phyloP scores from a whole-genome alignment of 2,113 vertebrate genomes.

The Gyps fulvus region DNA sequence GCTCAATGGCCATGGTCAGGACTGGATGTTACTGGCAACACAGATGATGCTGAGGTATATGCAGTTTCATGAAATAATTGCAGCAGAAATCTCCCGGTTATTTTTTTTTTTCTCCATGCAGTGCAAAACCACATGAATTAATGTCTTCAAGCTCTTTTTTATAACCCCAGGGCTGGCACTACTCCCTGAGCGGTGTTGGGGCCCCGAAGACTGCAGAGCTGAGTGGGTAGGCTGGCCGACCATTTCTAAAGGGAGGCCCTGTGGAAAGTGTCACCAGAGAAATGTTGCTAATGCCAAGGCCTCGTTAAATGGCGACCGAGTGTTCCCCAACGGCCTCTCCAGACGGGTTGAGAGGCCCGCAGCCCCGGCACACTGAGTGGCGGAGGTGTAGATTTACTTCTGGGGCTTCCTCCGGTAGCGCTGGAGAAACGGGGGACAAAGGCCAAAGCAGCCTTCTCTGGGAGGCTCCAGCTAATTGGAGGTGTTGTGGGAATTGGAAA shows the following conservation, averaged over 20 bases:
- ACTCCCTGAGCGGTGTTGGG: accelerated
- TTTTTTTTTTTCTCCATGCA: neutral
- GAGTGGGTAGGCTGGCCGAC: accelerated
- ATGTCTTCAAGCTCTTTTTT: neutral
- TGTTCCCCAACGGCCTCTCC: neutral
- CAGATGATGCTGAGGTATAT: accelerated
- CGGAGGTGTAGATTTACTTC: accelerated
- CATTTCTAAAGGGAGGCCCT: neutral
- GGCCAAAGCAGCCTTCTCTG: neutral
- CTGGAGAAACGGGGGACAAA: neutral
- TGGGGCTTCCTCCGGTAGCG: neutral
- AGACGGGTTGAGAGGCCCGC: neutral
- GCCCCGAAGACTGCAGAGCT: accelerated
- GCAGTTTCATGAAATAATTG: neutral
- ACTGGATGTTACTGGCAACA: neutral
- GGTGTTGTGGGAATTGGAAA: neutral
- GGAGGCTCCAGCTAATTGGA: neutral
- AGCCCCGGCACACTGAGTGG: neutral
- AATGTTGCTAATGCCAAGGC: neutral
- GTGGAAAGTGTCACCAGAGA: no score
- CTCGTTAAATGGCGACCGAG: accelerated
- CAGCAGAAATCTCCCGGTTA: neutral
- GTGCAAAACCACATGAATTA: accelerated
- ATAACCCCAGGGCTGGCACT: neutral
- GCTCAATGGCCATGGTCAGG: neutral